A percentile compares a stretch with the other conserved stretches of the same genome.
Conservation (phyloP, 2,888 invertebrate species). For the Lomographa bimaculata region DNA sequence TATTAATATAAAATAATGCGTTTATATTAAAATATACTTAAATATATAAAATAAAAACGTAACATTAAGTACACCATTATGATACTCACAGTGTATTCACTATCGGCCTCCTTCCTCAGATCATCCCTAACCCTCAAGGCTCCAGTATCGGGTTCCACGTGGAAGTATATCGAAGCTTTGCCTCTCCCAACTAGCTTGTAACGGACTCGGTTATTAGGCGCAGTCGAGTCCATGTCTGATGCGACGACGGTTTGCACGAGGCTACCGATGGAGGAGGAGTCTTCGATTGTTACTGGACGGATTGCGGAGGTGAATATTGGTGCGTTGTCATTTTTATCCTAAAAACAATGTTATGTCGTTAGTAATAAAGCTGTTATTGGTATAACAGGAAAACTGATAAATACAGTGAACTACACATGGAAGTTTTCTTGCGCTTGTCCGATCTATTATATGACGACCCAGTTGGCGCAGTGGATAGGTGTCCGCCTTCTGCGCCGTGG, state of each 20-base stretch:
- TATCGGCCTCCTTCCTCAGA: constrained; percentile 92
- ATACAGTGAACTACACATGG: too few species aligned
- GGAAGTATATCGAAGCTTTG: constrained; percentile 93
- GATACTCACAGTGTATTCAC: constrained; percentile 91
- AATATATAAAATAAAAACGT: too few species aligned
- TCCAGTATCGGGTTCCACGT: constrained; percentile 93
- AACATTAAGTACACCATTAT: too few species aligned
- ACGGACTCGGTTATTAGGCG: constrained; percentile 91
- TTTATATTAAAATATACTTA: too few species aligned
- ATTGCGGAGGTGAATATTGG: constrained; percentile 93
- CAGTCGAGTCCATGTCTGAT: constrained; percentile 92
- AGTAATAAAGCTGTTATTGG: too few species aligned
- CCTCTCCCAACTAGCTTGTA: constrained; percentile 93
- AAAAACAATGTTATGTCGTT: too few species aligned
- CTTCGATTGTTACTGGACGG: constrained; percentile 92
- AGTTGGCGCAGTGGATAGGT: too few species aligned
- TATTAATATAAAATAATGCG: too few species aligned
- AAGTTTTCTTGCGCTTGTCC: too few species aligned
- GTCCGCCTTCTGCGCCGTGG: too few species aligned
- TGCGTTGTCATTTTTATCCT: constrained; percentile 95
- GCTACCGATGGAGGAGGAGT: constrained; percentile 92
- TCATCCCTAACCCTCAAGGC: constrained; percentile 92
- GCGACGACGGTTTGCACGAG: constrained; percentile 91
- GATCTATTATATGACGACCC: too few species aligned
- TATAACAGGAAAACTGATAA: too few species aligned